These are phyloP conservation scores for Xerus inauris DNA, from an alignment of 2,113 vertebrate genomes.

Conservation along the genomic window DNA sequence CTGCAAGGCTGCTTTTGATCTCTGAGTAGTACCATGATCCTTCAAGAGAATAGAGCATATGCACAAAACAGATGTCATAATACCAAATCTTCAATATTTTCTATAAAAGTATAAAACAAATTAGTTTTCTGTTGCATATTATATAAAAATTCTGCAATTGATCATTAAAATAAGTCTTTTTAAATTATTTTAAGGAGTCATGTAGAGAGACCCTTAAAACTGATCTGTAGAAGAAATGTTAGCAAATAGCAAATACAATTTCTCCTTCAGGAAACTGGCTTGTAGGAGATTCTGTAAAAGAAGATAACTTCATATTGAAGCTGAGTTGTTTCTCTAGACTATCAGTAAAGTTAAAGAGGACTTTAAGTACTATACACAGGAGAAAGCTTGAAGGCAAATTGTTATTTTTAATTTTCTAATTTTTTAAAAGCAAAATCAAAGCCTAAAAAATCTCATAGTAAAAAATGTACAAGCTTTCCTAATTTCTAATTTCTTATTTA, in stretches of 20 bases:
- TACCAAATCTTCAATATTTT: background rate
- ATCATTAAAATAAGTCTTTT: background rate
- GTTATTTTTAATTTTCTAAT: background rate
- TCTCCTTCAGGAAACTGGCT: background rate
- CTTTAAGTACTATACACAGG: background rate
- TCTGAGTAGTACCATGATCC: constrained; percentile 71
- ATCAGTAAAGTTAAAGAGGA: background rate
- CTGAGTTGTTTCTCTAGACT: background rate
- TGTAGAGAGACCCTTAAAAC: background rate
- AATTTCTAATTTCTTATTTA: background rate
- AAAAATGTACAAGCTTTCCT: background rate
- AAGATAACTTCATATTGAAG: background rate
- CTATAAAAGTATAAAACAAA: background rate
- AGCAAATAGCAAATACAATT: background rate
- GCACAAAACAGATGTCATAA: background rate
- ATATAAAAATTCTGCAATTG: background rate
- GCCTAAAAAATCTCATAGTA: background rate
- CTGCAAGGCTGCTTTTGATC: constrained; percentile 60
- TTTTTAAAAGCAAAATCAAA: background rate
- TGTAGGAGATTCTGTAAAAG: background rate
- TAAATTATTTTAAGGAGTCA: background rate
- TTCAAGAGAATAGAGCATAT: constrained; percentile 61
- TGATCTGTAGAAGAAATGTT: background rate
- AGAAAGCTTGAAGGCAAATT: background rate
- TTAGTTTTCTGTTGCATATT: background rate